Conservation (phyloP, 2,113 vertebrate species). For the Romanogobio albipinnatus region DNA sequence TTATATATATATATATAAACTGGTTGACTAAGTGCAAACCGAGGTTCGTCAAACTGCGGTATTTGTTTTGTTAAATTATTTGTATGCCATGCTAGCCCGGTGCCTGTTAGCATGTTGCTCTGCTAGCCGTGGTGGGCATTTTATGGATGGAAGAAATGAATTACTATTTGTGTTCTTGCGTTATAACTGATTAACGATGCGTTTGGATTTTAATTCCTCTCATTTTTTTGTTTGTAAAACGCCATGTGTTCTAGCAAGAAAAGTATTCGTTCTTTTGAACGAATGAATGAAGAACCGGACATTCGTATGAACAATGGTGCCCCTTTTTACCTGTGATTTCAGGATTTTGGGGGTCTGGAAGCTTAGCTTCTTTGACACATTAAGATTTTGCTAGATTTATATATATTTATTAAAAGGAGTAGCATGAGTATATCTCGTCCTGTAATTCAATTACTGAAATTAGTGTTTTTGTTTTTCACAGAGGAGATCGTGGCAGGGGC, state of each 20-base stretch:
- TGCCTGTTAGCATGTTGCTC: conserved; percentile 6
- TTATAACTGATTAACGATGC: not conserved
- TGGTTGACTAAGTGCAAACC: not conserved
- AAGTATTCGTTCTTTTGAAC: not conserved
- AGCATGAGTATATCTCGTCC: too few relatives aligned
- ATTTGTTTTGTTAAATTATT: not conserved
- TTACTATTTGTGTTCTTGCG: too few relatives aligned
- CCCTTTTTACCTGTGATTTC: not conserved
- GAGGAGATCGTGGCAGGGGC: conserved; percentile 90
- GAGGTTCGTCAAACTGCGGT: accelerated
- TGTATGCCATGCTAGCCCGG: not conserved
- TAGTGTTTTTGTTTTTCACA: conserved; percentile 61
- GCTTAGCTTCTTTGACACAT: not conserved
- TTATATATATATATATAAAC: not conserved
- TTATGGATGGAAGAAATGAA: not conserved
- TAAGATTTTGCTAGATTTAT: not conserved
- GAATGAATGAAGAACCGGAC: not conserved
- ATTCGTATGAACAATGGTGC: not conserved
- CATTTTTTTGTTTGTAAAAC: not conserved
- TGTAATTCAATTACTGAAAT: not conserved
- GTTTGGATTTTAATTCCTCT: not conserved
- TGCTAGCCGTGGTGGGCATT: not conserved
- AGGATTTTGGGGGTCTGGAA: too few relatives aligned
- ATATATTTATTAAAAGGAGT: too few relatives aligned
- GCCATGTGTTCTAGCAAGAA: not conserved